phyloP scores from a whole-genome alignment of 2,888 invertebrate species.

The Altica lythri region DNA sequence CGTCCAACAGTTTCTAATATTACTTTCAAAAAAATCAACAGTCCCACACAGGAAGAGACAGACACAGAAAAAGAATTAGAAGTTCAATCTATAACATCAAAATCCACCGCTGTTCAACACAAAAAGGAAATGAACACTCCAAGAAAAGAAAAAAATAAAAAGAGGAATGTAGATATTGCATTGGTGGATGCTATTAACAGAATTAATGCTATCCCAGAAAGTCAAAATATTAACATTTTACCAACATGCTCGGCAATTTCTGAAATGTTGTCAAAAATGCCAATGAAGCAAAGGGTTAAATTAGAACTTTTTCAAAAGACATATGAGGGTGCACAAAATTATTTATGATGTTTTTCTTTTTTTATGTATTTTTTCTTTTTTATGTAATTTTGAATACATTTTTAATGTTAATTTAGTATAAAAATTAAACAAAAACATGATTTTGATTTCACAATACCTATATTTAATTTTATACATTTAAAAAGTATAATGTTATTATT shows the following conservation, averaged over 20 bases:
- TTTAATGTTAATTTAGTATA: no score
- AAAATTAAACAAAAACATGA: background rate
- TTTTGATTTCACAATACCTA: background rate
- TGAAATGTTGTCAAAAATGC: background rate
- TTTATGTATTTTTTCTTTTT: no score
- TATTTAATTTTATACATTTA: background rate
- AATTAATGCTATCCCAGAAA: slow-evolving; percentile 8
- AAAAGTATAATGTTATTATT: background rate
- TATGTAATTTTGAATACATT: no score
- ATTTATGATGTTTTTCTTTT: no score
- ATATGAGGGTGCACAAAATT: no score
- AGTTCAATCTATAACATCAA: background rate
- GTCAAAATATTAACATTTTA: background rate
- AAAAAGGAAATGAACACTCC: background rate
- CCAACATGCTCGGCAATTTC: background rate
- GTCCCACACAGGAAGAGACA: background rate
- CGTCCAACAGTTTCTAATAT: slow-evolving; percentile 2
- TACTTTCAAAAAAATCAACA: background rate
- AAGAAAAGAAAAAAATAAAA: background rate
- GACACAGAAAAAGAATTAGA: background rate
- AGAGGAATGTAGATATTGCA: slow-evolving; percentile 5
- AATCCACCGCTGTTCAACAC: background rate
- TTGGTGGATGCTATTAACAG: slow-evolving; percentile 20
- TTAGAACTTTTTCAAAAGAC: no score
- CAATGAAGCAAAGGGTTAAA: background rate